Conservation (phyloP, 2,797 vertebrate genomes). For the Eupleurogrammus muticus region DNA sequence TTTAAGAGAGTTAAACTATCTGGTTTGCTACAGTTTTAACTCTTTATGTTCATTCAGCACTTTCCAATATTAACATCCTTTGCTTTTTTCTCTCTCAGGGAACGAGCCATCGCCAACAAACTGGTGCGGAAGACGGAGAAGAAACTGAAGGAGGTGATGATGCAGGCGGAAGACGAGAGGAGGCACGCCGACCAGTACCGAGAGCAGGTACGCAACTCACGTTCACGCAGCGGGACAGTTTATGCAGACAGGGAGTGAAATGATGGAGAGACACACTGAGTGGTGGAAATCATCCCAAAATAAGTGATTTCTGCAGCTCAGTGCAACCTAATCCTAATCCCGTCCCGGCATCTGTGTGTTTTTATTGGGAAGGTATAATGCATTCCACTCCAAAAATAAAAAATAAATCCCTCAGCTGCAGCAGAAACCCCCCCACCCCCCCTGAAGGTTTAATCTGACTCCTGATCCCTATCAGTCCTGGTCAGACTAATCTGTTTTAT, state of each 20-base stretch:
- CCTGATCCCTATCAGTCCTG: conserved; percentile 49
- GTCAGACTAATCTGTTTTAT: conserved; percentile 62
- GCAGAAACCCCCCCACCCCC: conserved; percentile 49
- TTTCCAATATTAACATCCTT: too few relatives aligned
- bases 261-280: too few relatives aligned
- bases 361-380: conserved; percentile 34
- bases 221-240: background rate
- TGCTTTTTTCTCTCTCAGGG: conserved; percentile 74
- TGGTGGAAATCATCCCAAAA: conserved; percentile 59
- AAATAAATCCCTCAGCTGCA: conserved; percentile 60
- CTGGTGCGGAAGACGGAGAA: conserved; percentile 92
- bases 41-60: background rate
- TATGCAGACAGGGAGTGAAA: background rate
- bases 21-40: too few relatives aligned
- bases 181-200: conserved; percentile 92
- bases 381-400: conserved; percentile 39
- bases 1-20: too few relatives aligned
- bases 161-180: conserved; percentile 95
- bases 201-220: conserved; percentile 80
- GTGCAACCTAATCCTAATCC: conserved; percentile 71
- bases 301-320: conserved; percentile 50
- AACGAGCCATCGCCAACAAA: conserved; percentile 90
- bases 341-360: conserved; percentile 51
- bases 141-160: conserved; percentile 92
- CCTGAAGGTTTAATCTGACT: conserved; percentile 70